Conservation (phyloP, 1,140 invertebrate species). For the Anoplolepis gracilipes region DNA sequence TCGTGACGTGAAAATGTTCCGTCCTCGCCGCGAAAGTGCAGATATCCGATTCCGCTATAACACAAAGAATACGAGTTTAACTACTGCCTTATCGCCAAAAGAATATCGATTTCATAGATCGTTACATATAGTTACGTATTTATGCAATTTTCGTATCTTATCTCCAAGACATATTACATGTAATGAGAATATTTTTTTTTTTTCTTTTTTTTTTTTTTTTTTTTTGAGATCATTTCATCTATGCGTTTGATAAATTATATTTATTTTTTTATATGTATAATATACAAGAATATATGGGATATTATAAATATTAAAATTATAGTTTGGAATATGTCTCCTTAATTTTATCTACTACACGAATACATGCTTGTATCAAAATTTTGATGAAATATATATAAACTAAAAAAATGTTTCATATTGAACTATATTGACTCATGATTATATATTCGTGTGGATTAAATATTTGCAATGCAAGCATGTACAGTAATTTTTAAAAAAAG, state of each 20-base stretch:
- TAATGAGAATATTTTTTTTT: not conserved
- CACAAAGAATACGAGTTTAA: constrained; percentile 71
- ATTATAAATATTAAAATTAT: constrained; percentile 19
- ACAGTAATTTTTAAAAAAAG: not conserved
- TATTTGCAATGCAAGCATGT: not conserved
- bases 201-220: too few species aligned
- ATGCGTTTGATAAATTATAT: not conserved
- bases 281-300: not conserved
- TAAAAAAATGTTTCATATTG: not conserved
- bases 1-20: constrained; percentile 90
- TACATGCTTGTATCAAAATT: not conserved
- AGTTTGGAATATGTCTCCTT: not conserved
- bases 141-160: constrained; percentile 24
- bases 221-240: constrained; percentile 2
- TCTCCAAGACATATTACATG: not conserved
- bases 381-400: not conserved
- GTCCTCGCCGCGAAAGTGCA: constrained; percentile 91
- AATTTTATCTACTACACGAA: not conserved
- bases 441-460: not conserved
- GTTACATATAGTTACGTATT: constrained; percentile 3
- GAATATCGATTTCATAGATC: not conserved
- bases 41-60: constrained; percentile 95
- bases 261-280: not conserved
- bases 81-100: constrained; percentile 18
- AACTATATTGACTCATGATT: not conserved